Percentiles rank a stretch among this genome's conserved stretches.
Conservation (phyloP, 2,797 vertebrate genomes). For the Cetoscarus ocellatus region DNA sequence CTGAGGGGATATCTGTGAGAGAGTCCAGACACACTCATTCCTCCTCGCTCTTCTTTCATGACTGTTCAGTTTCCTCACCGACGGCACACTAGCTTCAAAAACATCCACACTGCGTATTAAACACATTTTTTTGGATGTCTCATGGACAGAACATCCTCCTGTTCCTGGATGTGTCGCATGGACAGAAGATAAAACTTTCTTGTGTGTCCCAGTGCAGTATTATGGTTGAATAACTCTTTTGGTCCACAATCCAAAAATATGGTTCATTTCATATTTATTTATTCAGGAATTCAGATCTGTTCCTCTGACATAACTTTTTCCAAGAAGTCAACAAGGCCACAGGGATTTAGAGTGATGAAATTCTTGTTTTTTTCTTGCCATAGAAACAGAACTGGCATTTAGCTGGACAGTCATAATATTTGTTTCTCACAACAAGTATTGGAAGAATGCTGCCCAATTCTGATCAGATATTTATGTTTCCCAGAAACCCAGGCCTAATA, state of each 20-base stretch:
- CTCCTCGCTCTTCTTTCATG: slow-evolving; percentile 63
- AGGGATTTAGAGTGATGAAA: background rate
- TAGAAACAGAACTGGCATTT: background rate
- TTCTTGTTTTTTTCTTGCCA: background rate
- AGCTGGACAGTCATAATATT: background rate
- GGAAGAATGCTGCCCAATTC: background rate
- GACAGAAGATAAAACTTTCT: background rate
- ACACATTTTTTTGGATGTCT: slow-evolving; percentile 36
- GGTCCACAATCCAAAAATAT: background rate
- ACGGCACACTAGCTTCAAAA: slow-evolving; percentile 42
- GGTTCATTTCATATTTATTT: slow-evolving; percentile 7
- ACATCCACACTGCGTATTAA: slow-evolving; percentile 35
- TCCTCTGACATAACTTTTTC: background rate
- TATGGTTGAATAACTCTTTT: slow-evolving; percentile 4
- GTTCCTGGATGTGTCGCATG: slow-evolving; percentile 14
- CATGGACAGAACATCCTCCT: slow-evolving; percentile 35
- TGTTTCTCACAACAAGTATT: background rate
- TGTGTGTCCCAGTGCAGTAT: slow-evolving; percentile 6
- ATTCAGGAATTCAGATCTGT: background rate
- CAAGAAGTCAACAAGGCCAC: background rate
- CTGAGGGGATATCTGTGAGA: slow-evolving; percentile 74
- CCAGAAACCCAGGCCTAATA: background rate
- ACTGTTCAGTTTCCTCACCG: slow-evolving; percentile 65
- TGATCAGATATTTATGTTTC: background rate
- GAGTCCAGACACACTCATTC: slow-evolving; percentile 75